A percentile compares a stretch with the other conserved stretches of the same genome.
Evolutionary conservation across 2,888 invertebrate genomes (phyloP).

Genomic region (Diarsia mendica): DNA sequence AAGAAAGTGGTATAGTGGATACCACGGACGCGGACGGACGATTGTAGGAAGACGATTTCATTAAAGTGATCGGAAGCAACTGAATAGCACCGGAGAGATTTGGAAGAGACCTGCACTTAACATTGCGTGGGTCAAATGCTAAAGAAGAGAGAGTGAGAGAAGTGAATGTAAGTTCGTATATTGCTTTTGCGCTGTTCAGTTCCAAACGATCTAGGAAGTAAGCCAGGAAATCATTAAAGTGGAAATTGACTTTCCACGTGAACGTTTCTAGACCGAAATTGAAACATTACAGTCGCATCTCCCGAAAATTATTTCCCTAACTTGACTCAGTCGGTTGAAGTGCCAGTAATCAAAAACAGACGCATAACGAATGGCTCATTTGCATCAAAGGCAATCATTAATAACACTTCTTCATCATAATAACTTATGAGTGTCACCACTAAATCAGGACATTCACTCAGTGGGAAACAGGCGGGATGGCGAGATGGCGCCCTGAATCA

Average conservation of each 20-base stretch:
- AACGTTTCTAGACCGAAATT: neutral
- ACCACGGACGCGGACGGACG: neutral
- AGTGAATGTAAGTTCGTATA: neutral
- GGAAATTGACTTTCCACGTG: neutral
- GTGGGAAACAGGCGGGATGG: constrained; percentile 33
- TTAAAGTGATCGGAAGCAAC: neutral
- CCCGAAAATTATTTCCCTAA: constrained; percentile 13
- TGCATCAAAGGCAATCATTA: constrained; percentile 57
- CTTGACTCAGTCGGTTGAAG: constrained; percentile 2
- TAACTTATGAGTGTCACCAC: constrained; percentile 73
- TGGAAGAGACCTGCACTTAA: neutral
- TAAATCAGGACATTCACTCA: constrained; percentile 73
- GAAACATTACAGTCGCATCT: neutral
- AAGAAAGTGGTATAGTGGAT: neutral
- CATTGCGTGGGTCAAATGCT: neutral
- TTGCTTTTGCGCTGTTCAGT: no score
- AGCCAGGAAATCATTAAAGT: neutral
- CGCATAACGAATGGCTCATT: constrained; percentile 45
- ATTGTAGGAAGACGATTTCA: neutral
- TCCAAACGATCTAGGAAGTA: neutral
- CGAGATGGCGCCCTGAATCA: constrained; percentile 68
- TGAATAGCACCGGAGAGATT: neutral
- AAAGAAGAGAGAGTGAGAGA: neutral
- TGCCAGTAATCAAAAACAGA: constrained; percentile 30
- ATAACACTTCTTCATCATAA: constrained; percentile 62